phyloP scores from a whole-genome alignment of 2,113 vertebrate species.

The Eclectus roratus region DNA sequence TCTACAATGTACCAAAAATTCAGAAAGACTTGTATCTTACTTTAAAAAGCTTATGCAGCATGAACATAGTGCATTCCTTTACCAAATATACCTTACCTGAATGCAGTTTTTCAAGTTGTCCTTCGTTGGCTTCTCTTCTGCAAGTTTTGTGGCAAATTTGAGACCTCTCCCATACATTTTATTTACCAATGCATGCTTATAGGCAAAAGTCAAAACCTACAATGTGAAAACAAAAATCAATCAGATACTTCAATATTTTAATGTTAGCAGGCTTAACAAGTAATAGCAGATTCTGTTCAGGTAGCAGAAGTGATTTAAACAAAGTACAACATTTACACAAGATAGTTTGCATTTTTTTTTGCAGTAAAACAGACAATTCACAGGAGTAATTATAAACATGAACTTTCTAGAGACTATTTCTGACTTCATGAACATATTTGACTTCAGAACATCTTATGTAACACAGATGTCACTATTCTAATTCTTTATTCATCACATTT shows the following conservation, averaged over 20 bases:
- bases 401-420: neutral
- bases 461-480: neutral
- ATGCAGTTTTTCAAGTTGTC: constrained; percentile 97
- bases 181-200: constrained; percentile 94
- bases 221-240: neutral
- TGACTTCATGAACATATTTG: neutral
- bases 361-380: neutral
- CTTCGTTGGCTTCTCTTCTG: constrained; percentile 95
- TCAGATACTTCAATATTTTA: neutral
- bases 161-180: constrained; percentile 95
- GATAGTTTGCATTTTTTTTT: neutral
- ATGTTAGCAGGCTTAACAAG: neutral
- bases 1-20: neutral
- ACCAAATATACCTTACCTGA: constrained; percentile 78
- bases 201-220: constrained; percentile 94
- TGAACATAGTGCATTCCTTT: neutral
- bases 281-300: neutral
- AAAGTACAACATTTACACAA: neutral
- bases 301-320: neutral
- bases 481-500: neutral
- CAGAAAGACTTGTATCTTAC: neutral
- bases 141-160: constrained; percentile 92
- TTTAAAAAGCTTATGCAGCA: neutral
- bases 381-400: neutral
- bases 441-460: neutral